Evolutionary conservation across 2,797 vertebrate genomes (phyloP), one percentile per base, ranked within the genome.

Genomic region (Sparus aurata): DNA sequence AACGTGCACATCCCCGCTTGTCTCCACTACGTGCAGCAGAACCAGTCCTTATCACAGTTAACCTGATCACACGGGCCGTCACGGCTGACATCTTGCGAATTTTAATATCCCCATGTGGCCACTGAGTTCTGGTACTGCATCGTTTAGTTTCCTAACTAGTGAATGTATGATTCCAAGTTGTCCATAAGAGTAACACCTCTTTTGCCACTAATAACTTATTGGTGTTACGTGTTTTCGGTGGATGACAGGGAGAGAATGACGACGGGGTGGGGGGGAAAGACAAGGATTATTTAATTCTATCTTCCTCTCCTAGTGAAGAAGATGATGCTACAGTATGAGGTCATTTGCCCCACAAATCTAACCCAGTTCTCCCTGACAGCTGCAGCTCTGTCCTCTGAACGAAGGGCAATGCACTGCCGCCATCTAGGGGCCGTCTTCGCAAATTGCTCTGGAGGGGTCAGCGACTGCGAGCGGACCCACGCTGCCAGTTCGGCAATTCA

Each of bases 291-390:
- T 79, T 69, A 50, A 84, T 67, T 53, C 17, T 54, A 6, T 76
- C 85, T 90, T 91, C 83, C 69, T 91, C 85, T 63, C 67, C 58
- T 5, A 12, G 61, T 80, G 83, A 89, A 75, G 87, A 93, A 84
- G 89, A 91, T 67, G 91, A 92, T 89, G 85, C 78, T 89, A 77
- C 52, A 74, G 67, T 65, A 93, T 93, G 93, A 94, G 91, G 90
- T 93, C 91, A 93, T 93, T 93, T 90, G 88, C 77, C 86, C 92
- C 88, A 89, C 84, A 91, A 92, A 90, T 86, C 70, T 87, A 92
- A 91, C 86, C 87, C 85, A 89, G 61, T 89, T 91, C 87, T 85
- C 46, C 34, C 75, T 71, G 59, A 76, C 74, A 85, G 85, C 80
- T 74, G 77, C 79, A 54, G 71, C 69, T 41, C 47, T 4, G 54